A percentile compares a stretch with the other conserved stretches of the same genome.
phyloP scores from a whole-genome alignment of 2,888 invertebrate species.

The Seira sanloemensis region DNA sequence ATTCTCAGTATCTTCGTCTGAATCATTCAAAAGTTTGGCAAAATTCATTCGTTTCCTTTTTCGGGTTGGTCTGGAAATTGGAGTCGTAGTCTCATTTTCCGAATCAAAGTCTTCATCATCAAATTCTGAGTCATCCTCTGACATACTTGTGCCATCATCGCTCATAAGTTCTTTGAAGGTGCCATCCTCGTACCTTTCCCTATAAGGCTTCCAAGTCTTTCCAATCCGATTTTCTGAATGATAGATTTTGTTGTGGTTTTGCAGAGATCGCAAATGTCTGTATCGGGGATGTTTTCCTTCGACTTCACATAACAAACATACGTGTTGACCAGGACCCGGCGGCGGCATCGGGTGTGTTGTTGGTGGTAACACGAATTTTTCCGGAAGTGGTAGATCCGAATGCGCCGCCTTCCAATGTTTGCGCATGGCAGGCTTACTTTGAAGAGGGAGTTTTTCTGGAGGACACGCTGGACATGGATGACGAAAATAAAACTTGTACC shows the following conservation, averaged over 20 bases:
- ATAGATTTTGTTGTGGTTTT: conserved; percentile 14
- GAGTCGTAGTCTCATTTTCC: background rate
- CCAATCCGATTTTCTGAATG: conserved; percentile 3
- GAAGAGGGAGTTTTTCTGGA: conserved; percentile 14
- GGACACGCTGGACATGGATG: conserved; percentile 23
- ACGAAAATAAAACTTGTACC: conserved; percentile 22
- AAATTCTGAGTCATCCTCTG: conserved; percentile 12
- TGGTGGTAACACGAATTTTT: background rate
- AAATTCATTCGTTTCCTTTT: background rate
- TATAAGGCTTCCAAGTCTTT: conserved; percentile 27
- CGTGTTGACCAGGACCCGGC: conserved; percentile 12
- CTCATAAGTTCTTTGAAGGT: background rate
- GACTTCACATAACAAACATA: conserved; percentile 18
- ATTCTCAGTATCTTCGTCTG: conserved; percentile 10
- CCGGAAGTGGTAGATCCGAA: background rate
- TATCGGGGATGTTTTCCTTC: background rate
- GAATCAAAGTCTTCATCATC: conserved; percentile 1
- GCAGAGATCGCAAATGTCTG: background rate
- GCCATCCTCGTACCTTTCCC: background rate
- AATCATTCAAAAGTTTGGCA: background rate
- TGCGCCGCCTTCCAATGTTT: conserved; percentile 14
- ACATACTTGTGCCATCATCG: conserved; percentile 24
- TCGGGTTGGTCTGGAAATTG: background rate
- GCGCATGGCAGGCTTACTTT: conserved; percentile 20
- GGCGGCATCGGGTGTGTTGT: background rate